Evolutionary conservation across 1,140 invertebrate species (phyloP), one percentile per base, ranked within the genome.

Genomic region (Bombus difficillimus): DNA sequence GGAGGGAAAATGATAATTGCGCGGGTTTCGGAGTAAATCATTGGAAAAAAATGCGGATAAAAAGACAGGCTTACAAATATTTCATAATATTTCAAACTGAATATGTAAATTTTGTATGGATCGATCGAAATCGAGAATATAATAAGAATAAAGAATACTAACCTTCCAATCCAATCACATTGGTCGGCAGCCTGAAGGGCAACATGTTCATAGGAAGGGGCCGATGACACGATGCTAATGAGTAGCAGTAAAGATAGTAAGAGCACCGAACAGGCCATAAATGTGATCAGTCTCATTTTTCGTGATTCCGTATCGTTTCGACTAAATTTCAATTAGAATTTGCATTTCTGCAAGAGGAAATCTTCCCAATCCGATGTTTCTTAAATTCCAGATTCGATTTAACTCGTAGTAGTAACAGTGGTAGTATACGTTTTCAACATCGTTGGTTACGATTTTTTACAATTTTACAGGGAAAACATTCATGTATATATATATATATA

Each of bases 91-190:
- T n/a, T 62, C 4, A 62, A 62, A 12, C 4, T n/a, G 12, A n/a
- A n/a, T n/a, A 13, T n/a, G 12, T n/a, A 62, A 13, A n/a, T n/a
- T 13, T n/a, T 34, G 34, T 8, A 6, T 32, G 3, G 2, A 10
- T 68, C 9, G 22, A 53, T 28, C 10, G 43, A 62, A 77, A 86
- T 69, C 25, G 8, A 59, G 80, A 83, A 91, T 18, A 32, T 25
- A 76, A 59, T 0, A 28, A 62, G 59, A 12, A 62, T n/a, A 80
- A 76, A 47, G 47, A 77, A 78, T 84, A 92, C 93, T 90, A 91
- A 95, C 95, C 94, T 95, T 92, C 94, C 95, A 87, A 92, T 93
- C 95, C 95, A 95, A 81, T 95, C 94, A 86, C 95, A 95, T 87
- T 95, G 94, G 82, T 95, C 95, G 2, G 92, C 94, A 43, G 92